These are phyloP conservation scores for Pinctada fucata DNA, from an alignment of 2,888 invertebrate genomes.

Conservation along the genomic window DNA sequence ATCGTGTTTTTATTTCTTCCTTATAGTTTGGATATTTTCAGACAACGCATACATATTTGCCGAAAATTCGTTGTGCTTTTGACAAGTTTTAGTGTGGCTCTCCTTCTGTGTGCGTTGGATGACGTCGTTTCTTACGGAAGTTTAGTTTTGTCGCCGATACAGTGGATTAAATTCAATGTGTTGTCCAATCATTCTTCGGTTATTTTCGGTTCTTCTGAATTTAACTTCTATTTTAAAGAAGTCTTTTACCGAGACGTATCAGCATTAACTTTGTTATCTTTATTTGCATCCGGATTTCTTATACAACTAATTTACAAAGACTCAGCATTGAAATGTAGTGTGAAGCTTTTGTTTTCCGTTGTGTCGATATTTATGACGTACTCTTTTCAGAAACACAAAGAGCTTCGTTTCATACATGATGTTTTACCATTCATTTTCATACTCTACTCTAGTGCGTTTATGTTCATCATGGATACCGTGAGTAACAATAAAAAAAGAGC, in stretches of 20 bases:
- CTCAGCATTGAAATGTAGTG: neutral
- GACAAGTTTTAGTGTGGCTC: conserved; percentile 49
- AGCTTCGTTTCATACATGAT: conserved; percentile 65
- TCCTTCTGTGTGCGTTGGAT: conserved; percentile 55
- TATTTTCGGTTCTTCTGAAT: conserved; percentile 47
- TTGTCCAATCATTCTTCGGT: conserved; percentile 42
- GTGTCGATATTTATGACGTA: conserved; percentile 51
- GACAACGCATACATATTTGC: conserved; percentile 1
- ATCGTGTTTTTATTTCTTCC: conserved; percentile 33
- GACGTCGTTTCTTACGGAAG: conserved; percentile 58
- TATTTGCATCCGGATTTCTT: neutral
- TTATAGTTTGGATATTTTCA: conserved; percentile 3
- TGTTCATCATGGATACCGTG: neutral
- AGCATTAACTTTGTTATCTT: neutral
- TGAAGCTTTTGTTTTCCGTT: conserved; percentile 27
- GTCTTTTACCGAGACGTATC: conserved; percentile 27
- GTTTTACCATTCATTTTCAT: conserved; percentile 58
- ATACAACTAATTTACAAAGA: neutral
- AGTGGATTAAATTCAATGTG: conserved; percentile 70
- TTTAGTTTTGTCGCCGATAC: conserved; percentile 61
- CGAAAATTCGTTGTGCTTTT: neutral
- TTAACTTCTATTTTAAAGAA: conserved; percentile 11
- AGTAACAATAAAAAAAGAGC: neutral
- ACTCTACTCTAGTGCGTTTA: conserved; percentile 39
- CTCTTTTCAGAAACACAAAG: conserved; percentile 63